A percentile compares a stretch with the other conserved stretches of the same genome.
Conservation (phyloP, 2,888 invertebrate genomes). For the Mesorhabditis belari region DNA sequence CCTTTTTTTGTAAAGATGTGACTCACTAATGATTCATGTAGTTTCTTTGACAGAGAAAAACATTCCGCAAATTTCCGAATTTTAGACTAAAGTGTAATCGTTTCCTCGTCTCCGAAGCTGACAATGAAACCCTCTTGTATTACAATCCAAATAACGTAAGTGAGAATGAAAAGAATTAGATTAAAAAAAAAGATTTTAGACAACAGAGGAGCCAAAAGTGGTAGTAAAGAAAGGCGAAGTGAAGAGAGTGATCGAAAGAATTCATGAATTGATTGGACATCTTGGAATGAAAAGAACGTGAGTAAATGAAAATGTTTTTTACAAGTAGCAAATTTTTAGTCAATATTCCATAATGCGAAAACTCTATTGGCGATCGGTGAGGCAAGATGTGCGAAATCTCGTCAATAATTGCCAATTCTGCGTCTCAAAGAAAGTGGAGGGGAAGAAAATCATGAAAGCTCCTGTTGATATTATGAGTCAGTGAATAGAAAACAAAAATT, state of each 20-base stretch:
- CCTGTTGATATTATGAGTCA: constrained; percentile 30
- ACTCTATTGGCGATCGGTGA: constrained; percentile 34
- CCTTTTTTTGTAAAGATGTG: not conserved
- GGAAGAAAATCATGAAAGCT: constrained; percentile 33
- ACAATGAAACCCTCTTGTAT: constrained; percentile 27
- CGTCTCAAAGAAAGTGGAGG: constrained; percentile 27
- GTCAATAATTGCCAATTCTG: constrained; percentile 31
- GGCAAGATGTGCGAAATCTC: constrained; percentile 29
- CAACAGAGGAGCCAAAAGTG: constrained; percentile 15
- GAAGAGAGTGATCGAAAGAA: constrained; percentile 22
- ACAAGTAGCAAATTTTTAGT: constrained; percentile 10
- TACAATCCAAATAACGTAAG: constrained; percentile 13
- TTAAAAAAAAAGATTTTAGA: not conserved
- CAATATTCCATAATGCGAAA: constrained; percentile 31
- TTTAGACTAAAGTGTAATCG: constrained; percentile 22
- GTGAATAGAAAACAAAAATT: not conserved
- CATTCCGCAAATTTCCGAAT: not conserved
- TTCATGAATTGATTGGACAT: constrained; percentile 35
- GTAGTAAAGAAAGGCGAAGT: constrained; percentile 39
- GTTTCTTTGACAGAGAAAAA: not conserved
- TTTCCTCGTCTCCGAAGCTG: constrained; percentile 24
- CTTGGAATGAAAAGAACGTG: constrained; percentile 38
- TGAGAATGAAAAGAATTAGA: not conserved
- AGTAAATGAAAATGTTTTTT: not conserved
- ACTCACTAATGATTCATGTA: not conserved